Conservation (phyloP, 2,888 invertebrate species). For the Cacoxenus indagator region DNA sequence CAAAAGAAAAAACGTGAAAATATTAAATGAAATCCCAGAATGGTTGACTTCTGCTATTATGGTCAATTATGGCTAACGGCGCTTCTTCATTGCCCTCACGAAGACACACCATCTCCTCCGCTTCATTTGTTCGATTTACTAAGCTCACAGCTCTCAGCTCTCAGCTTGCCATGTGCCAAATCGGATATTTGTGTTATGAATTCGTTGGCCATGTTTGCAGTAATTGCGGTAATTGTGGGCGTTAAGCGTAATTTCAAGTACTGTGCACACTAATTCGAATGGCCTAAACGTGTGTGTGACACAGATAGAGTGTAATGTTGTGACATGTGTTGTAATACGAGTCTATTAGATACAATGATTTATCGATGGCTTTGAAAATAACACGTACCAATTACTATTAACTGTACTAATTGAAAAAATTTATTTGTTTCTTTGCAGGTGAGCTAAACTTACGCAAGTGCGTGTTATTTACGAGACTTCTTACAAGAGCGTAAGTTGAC, state of each 20-base stretch:
- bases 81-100: conserved; percentile 20
- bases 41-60: conserved; percentile 58
- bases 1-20: background rate
- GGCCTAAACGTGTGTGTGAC: background rate
- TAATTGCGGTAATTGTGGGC: conserved; percentile 41
- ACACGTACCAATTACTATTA: too few relatives aligned
- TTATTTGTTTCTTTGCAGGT: too few relatives aligned
- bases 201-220: conserved; percentile 37
- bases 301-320: background rate
- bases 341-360: background rate
- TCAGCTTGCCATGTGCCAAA: background rate
- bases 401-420: too few relatives aligned
- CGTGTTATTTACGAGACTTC: too few relatives aligned
- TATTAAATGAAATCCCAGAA: conserved; percentile 42
- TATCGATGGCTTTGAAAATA: background rate
- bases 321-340: background rate
- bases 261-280: background rate
- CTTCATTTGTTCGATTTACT: background rate
- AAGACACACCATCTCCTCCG: conserved; percentile 5
- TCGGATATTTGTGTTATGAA: conserved; percentile 34
- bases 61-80: conserved; percentile 60
- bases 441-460: too few relatives aligned
- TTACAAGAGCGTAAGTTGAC: too few relatives aligned
- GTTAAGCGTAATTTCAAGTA: conserved; percentile 26
- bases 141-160: background rate